Base-by-base conservation (phyloP, 2,113 vertebrate species). In the Pelecanoides urinatrix region DNA sequence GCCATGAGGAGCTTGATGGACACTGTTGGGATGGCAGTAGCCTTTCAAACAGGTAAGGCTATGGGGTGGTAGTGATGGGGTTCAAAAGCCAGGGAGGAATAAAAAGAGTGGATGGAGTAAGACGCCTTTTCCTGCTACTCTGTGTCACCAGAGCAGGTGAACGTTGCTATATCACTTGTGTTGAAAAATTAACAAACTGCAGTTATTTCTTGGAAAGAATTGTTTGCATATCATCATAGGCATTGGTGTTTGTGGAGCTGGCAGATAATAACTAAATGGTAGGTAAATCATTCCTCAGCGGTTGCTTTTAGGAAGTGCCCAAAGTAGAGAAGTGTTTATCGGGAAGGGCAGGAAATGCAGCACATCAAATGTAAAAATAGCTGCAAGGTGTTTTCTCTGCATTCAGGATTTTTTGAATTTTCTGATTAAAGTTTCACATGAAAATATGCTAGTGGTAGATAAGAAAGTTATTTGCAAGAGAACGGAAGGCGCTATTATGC, bases 371-470 rank as follows among this genome's bases (percentile, higher is more conserved):
- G 61, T 80, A 75, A 94, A 96, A 95, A 95, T 87, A 96, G 88
- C 95, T 95, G 92, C 62, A 49, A 96, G 95, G 94, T 78, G 86
- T 79, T 82, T 95, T 91, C 80, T 89, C 49, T 53, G 84, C 76
- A 42, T 91, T 94, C 65, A 78, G 91, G 49, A 68, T 59, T 86
- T 95, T 86, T 65, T 87, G 76, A 93, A 40, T 92, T 78, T 92
- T 93, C 82, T 94, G 96, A 88, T 96, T 94, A 91, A 94, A 92
- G 88, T 94, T 96, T n/a, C 76, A 20, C 56, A 17, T 61, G 86
- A 75, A 95, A 94, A 96, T 96, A 95, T 96, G 96, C 45, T 67
- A 5, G 73, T 1, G 5, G 65, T 56, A 96, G 97, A 97, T 96
- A 97, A 96, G 95, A 4, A 56, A 84, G 88, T 74, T 82, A 94